Percentiles rank a stretch among this genome's conserved stretches.
Conservation (phyloP, 2,797 vertebrate genomes). For the Sebastes matsubarae region DNA sequence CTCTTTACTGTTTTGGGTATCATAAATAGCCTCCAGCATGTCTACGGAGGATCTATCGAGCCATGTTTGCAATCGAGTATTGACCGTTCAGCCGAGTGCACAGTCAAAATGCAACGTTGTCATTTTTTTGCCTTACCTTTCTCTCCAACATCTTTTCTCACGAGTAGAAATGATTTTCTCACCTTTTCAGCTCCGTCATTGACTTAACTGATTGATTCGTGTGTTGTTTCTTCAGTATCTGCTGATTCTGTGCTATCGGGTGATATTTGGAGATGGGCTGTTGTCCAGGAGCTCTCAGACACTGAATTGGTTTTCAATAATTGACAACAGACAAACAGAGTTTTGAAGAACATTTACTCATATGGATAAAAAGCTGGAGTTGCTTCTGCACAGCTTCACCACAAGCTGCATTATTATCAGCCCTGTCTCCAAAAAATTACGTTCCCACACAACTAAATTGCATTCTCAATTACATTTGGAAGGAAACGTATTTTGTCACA, state of each 20-base stretch:
- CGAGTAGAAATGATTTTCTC: background rate
- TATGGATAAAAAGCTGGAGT: background rate
- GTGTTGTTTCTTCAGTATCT: background rate
- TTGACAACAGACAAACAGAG: background rate
- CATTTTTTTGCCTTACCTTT: background rate
- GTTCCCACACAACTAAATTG: too few species aligned
- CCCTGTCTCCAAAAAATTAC: too few species aligned
- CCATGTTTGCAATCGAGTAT: background rate
- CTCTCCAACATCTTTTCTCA: background rate
- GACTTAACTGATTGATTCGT: slow-evolving; percentile 1
- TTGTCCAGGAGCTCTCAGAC: background rate
- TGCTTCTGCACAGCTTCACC: background rate
- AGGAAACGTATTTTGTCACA: too few species aligned
- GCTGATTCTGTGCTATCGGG: slow-evolving; percentile 19
- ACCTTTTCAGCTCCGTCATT: background rate
- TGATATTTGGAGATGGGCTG: slow-evolving; percentile 28
- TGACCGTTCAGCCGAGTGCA: background rate
- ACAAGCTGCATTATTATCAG: background rate
- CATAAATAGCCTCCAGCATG: background rate
- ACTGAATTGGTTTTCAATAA: slow-evolving; percentile 23
- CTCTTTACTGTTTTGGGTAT: background rate
- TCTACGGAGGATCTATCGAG: background rate
- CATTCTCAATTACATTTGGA: too few species aligned
- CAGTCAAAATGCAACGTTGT: background rate
- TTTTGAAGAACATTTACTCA: background rate